Base-by-base conservation (phyloP, 2,113 vertebrate species). In the Malurus cyaneus region DNA sequence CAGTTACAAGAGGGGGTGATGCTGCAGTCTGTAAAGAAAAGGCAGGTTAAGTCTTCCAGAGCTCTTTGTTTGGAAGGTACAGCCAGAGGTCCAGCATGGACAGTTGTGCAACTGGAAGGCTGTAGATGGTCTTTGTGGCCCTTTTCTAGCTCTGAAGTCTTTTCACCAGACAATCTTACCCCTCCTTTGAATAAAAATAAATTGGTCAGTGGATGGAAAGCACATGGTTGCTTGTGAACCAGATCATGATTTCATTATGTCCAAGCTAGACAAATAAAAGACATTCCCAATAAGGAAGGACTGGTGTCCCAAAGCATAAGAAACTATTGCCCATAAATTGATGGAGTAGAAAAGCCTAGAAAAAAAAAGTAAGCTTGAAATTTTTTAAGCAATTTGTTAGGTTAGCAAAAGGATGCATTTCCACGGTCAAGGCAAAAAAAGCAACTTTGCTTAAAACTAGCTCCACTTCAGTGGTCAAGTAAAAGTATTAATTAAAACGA, bases 401-500 rank as follows among this genome's bases (percentile, higher is more conserved):
- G 16, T 59, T 86, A 82, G 39, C 13, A 59, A 47, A 88, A 74
- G 14, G 26, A 32, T 77, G 28, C 14, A 44, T 88, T 94, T 92
- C 34, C 7, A 11, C 8, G 39, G 17, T 66, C 64, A 73, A 78
- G 60, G 19, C 50, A 79, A 76, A 79, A 79, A 34, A 7, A 0
- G 39, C 18, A 57, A 19, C 18, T 71, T 85, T 67, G 26, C 41
- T 67, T 44, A 57, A 88, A 86, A 21, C 12, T 73, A 50, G 23
- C 44, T 95, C 67, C 70, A 53, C 64, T 88, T 73, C 86, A 66
- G 18, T 67, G 26, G 26, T 50, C 47, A 90, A 57, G 52, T 42
- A 62, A 54, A 93, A 80, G 23, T 42, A 59, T 29, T 17, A 66
- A 88, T 79, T 86, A 93, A 57, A 81, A 70, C 39, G 17, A 76